These are phyloP conservation scores for Scartelaos histophorus DNA, from an alignment of 2,113 vertebrate species.

Conservation along the genomic window DNA sequence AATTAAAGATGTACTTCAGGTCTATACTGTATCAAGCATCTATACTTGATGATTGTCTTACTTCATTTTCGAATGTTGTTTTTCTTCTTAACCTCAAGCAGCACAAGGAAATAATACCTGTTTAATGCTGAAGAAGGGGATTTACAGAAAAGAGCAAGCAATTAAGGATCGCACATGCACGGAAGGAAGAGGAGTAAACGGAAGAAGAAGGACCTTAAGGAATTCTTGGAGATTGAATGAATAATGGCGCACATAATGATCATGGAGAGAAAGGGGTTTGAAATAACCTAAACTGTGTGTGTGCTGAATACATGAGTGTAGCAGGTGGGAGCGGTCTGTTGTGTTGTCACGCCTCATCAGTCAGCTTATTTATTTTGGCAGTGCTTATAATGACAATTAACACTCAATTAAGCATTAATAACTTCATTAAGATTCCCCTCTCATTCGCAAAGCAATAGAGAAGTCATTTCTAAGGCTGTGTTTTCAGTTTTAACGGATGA, in stretches of 20 bases:
- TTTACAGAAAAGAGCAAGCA: constrained; percentile 45
- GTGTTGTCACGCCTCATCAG: constrained; percentile 25
- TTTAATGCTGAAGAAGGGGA: constrained; percentile 35
- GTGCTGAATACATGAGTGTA: background rate
- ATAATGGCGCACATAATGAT: background rate
- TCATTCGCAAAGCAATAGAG: constrained; percentile 27
- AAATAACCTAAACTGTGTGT: background rate
- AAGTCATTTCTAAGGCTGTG: constrained; percentile 19
- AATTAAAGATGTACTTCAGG: background rate
- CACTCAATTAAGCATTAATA: constrained; percentile 33
- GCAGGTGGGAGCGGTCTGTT: constrained; percentile 15
- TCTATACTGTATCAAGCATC: background rate
- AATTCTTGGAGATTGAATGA: constrained; percentile 23
- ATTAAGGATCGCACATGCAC: constrained; percentile 33
- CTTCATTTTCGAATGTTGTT: constrained; percentile 1
- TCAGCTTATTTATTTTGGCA: constrained; percentile 39
- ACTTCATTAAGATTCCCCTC: constrained; percentile 11
- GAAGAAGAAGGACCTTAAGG: constrained; percentile 12
- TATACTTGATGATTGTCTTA: background rate
- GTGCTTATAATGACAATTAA: constrained; percentile 36
- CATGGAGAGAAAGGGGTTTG: constrained; percentile 53
- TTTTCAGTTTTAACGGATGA: constrained; percentile 9
- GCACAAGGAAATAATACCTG: constrained; percentile 28
- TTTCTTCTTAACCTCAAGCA: constrained; percentile 24
- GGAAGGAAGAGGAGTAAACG: background rate